Evolutionary conservation across 2,797 vertebrate species (phyloP), one percentile per base, ranked within the genome.

Genomic region (Coranthus polyacanthus): DNA sequence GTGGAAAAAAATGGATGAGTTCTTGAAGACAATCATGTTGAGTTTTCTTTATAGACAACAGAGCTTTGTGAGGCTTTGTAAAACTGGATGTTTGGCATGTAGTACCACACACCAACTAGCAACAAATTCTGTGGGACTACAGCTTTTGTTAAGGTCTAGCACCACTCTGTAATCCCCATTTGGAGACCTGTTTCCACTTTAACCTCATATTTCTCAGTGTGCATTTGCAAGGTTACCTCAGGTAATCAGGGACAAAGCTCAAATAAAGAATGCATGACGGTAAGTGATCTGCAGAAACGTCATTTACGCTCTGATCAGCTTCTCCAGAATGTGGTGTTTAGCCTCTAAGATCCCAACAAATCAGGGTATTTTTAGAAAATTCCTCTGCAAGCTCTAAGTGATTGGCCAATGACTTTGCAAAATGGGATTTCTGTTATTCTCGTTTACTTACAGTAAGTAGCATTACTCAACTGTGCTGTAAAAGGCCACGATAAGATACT

Each of bases 301-400:
- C 77, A 75, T 49, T 66, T 42, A 56, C 38, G 20, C 42, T 63
- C 51, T 15, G 73, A 72, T 80, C 47, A 78, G 74, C 77, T 75
- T 57, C 54, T 63, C 20, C 34, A 75, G 67, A 77, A 81, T 76
- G 68, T 53, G 6, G 45, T 21, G 53, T 85, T 87, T 75, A 83
- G 77, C 79, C 72, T 67, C 56, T 84, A 81, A 86, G 57, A 80
- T 78, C 71, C 61, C 42, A 54, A 67, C 72, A 85, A 88, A 90
- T 83, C 58, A 10, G 58, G 66, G 62, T 92, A 89, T 92, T 91
- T 92, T 80, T 90, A 86, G 88, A 82, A 87, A 88, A 90, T 87
- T 87, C 88, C 45, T 65, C 79, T 78, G 66, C n/a, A 63, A 58
- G 37, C 45, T 68, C 79, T 78, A 47, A n/a, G 56, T 12, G 55